Evolutionary conservation across 2,113 vertebrate species (phyloP), one percentile per base, ranked within the genome.

Genomic region (Dermatemys mawii): DNA sequence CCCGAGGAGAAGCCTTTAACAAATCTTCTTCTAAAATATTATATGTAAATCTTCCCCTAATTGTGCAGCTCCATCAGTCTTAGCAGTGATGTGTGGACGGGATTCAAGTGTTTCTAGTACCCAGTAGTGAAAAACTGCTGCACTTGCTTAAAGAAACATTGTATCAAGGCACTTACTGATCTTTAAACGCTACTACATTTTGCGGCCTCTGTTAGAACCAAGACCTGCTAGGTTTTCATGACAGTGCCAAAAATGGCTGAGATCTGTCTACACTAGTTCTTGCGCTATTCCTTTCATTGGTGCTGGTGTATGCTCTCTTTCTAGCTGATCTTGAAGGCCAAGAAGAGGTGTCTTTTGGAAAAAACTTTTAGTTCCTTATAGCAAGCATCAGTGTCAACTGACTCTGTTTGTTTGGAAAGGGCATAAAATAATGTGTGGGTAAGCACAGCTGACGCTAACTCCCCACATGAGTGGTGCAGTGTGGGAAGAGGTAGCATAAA

Each of bases 61-160:
- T 44, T 44, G 38, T 41, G 70, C 21, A 44, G 70, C 24, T 93
- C 92, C 88, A 90, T 90, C 38, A 16, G 91, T 78, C 55, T 90
- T 81, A 78, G 22, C 95, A 95, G 81, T 95, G 96, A 97, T 96
- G 78, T 93, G 93, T 22, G 2, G 86, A 73, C 94, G 12, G 38
- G 38, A 22, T 38, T 73, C 22, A 96, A 94, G 95, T 97, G 96
- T 96, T 96, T 95, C 96, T 91, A 96, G 96, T 94, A 73, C 97
- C 93, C 93, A 4, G 0, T 96, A 96, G 96, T 96, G 93, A 97
- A 97, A 97, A 96, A 90, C 75, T 89, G 22, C 94, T 97, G 97
- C 94, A 93, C 95, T 84, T 86, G 90, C 92, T 94, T 97, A 95
- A 96, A 97, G 91, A 93, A 95, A 93, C 13, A 51, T 96, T 97